phyloP scores from a whole-genome alignment of 2,797 vertebrate species.

The Crypturellus tataupa region DNA sequence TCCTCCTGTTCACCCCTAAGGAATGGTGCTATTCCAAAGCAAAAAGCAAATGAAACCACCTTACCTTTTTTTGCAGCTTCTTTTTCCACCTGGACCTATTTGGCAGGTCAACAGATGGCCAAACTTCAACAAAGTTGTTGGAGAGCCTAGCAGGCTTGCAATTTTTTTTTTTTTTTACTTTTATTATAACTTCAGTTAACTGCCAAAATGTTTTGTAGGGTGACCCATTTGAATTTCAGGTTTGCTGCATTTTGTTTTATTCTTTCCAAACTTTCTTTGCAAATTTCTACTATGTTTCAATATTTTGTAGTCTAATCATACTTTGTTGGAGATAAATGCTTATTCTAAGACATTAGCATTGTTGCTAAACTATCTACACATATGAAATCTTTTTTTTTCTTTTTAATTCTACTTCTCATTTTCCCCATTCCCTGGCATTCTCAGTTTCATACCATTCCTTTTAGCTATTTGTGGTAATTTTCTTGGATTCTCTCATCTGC shows the following conservation, averaged over 20 bases:
- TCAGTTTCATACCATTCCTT: neutral
- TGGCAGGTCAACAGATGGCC: too few species aligned
- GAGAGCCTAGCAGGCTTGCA: accelerated
- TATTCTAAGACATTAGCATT: neutral
- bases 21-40: neutral
- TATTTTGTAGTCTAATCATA: neutral
- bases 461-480: neutral
- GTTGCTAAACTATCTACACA: neutral
- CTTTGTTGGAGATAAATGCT: neutral
- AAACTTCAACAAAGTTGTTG: neutral
- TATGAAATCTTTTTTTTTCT: neutral
- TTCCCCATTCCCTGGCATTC: neutral
- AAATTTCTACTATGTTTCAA: neutral
- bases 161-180: neutral
- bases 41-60: neutral
- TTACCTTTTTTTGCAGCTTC: neutral
- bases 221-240: neutral
- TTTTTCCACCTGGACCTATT: neutral
- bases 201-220: neutral
- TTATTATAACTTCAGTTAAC: neutral
- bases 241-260: neutral
- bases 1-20: accelerated
- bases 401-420: neutral
- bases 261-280: neutral
- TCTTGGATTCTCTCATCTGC: neutral